Evolutionary conservation across 1,140 invertebrate genomes (phyloP), one percentile per base, ranked within the genome.

Genomic region (Drosophila aff.): DNA sequence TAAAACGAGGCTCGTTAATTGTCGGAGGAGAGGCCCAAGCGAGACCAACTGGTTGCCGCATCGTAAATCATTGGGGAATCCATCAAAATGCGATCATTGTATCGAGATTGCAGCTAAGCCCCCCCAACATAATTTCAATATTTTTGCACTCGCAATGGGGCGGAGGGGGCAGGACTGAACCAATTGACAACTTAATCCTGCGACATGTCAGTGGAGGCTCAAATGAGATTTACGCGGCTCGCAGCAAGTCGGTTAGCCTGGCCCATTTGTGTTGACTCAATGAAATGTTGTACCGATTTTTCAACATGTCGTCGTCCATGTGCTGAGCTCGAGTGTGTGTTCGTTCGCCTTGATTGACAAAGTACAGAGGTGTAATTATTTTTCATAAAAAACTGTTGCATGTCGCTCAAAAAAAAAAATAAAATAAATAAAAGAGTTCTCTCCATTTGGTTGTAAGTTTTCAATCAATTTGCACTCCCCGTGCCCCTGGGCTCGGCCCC

Each of bases 351-450:
- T 90, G 85, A 90, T 90, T 90, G 85, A 90, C 85, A 90, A 89
- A 90, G 79, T 90, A 90, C 85, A 90, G 90, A 90, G 82, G 85
- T 91, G 85, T 90, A 90, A 90, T 90, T 90, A 90, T 90, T 90
- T 90, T 90, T 90, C 74, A 90, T 85, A 90, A 90, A 90, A 55
- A 89, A 72, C 85, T 76, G 47, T 43, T 76, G 82, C 60, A 66
- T 79, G 76, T 73, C 55, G 76, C 41, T 78, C 58, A 36, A 43
- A 21, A 13, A 36, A 36, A 21, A 15, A 1, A 36, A n/a, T n/a
- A 15, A 21, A 15, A 0, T 31, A 18, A 7, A 21, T 21, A 21
- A 8, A 2, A 23, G 26, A 53, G 18, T 15, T 38, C 38, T 26
- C 36, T 43, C 46, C 49, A 55, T 49, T 38, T 63, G 66, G 59